phyloP scores from a whole-genome alignment of 2,113 vertebrate species.

The Vulpes lagopus region DNA sequence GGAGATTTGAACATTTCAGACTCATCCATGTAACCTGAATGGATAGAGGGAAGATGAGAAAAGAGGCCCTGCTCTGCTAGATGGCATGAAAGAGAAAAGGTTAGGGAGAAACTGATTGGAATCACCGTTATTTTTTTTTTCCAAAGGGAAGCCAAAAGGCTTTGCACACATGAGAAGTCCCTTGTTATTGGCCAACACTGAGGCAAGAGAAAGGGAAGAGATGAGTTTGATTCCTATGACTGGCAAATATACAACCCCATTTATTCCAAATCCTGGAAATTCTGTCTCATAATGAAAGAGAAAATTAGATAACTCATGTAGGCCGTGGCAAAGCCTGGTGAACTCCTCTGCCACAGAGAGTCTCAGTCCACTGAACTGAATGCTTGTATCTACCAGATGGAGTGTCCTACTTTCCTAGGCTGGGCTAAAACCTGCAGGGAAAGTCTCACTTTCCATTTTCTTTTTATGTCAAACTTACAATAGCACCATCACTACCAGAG shows the following conservation, averaged over 20 bases:
- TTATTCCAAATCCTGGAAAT: neutral
- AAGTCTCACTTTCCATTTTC: neutral
- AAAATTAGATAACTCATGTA: neutral
- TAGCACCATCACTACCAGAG: neutral
- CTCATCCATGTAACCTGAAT: neutral
- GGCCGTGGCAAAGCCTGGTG: neutral
- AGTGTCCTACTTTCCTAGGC: neutral
- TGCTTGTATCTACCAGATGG: neutral
- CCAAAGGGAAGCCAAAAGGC: neutral
- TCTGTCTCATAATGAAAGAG: neutral
- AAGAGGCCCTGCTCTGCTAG: neutral
- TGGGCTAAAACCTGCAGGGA: neutral
- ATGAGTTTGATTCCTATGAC: neutral
- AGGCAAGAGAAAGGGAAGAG: neutral
- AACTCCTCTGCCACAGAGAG: neutral
- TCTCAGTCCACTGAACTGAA: neutral
- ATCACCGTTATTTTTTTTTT: neutral
- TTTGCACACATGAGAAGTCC: neutral
- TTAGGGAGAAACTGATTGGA: neutral
- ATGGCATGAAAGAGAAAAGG: neutral
- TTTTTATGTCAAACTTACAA: neutral
- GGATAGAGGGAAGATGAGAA: neutral
- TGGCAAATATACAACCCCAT: neutral
- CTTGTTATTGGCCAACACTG: neutral
- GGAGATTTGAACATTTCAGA: conserved; percentile 1